phyloP scores from a whole-genome alignment of 2,797 vertebrate genomes.

The Chelonia mydas region DNA sequence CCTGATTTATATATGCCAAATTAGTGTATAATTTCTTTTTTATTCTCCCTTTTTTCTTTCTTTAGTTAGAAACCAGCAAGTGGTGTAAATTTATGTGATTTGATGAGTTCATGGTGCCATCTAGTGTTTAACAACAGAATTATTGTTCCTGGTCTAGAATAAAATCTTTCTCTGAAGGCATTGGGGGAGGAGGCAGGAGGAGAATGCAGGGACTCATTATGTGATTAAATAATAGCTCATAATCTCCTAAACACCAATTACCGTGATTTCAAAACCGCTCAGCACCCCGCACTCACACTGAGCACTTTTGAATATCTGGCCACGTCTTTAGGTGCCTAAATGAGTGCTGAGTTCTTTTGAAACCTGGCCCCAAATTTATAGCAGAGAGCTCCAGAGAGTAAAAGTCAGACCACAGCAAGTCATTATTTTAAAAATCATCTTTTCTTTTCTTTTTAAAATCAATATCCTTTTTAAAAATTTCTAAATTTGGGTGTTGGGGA shows the following conservation, averaged over 20 bases:
- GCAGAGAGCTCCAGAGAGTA: neutral
- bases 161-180: neutral
- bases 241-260: neutral
- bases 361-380: neutral
- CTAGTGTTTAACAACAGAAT: conserved; percentile 64
- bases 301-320: neutral
- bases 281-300: neutral
- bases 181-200: neutral
- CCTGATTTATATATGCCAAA: conserved; percentile 65
- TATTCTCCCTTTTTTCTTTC: neutral
- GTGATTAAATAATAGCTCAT: neutral
- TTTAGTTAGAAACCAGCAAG: neutral
- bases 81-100: conserved; percentile 15
- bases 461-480: neutral
- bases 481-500: neutral
- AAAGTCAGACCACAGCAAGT: neutral
- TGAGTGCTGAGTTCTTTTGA: fast-evolving
- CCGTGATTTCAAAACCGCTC: neutral
- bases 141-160: fast-evolving
- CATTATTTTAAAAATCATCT: neutral
- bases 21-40: fast-evolving
- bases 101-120: conserved; percentile 77
- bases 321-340: neutral
- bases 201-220: neutral
- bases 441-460: neutral